Evolutionary conservation across 2,797 vertebrate genomes (phyloP), one percentile per base, ranked within the genome.

Genomic region (Phataginus tetradactyla): DNA sequence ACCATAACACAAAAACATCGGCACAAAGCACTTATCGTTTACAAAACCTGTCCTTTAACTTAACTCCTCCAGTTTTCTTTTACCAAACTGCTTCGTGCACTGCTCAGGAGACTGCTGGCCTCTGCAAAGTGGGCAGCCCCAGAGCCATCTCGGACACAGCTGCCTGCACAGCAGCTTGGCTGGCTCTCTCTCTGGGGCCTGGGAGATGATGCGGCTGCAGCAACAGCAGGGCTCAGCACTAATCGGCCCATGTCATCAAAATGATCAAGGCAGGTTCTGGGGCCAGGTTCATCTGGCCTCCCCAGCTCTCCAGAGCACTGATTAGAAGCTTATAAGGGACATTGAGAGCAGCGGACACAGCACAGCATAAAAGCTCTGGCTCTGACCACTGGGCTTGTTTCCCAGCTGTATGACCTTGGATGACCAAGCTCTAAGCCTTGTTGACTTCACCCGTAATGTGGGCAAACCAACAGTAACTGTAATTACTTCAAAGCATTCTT

Each of bases 51-150:
- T 85, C 25, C 8, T 49, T 96, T 37, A 49, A 75, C 59, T 57
- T 71, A 64, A 86, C 75, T 49, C 85, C 39, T 91, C 39, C 17
- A 18, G 72, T 75, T 89, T 75, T 90, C 95, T 94, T 85, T 86
- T 71, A 42, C 69, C n/a, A 53, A 75, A 66, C 23, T 63, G 92
- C 74, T 92, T 25, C 1, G 0, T 66, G 74, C 25, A 5, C 0
- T n/a, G 78, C 68, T 68, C 85, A 42, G 34, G 37, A 83, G 78
- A 95, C 25, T 2, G 1, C 29, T 29, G 39, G 85, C 64, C 79
- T 94, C 80, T n/a, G 10, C 32, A 13, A 71, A 64, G 61, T 0
- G 0, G 78, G 39, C 14, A 5, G 53, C 42, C 69, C 13, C 2
- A 45, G 39, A 63, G 71, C 23, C 39, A 34, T 66, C 34, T 86